Evolutionary conservation across 2,113 vertebrate genomes (phyloP).

Genomic region (Ia io): DNA sequence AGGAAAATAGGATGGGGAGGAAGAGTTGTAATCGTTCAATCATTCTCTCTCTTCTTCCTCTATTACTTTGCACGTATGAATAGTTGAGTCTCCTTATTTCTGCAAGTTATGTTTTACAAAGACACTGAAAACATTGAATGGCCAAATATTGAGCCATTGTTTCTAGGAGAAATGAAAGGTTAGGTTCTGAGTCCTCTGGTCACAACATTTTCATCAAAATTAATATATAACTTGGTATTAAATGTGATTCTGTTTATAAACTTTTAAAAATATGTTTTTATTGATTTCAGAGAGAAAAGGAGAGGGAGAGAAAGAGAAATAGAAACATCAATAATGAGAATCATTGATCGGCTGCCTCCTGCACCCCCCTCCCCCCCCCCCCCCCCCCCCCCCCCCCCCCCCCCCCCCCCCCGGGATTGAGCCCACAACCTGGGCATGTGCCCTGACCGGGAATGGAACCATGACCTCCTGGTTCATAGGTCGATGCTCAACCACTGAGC

Average conservation of each 20-base stretch:
- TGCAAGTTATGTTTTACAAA: not conserved
- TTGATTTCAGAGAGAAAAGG: too few species aligned
- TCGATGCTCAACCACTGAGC: too few species aligned
- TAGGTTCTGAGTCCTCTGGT: not conserved
- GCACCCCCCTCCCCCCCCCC: fast-evolving
- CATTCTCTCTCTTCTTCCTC: not conserved
- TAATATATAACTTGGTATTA: too few species aligned
- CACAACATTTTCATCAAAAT: too few species aligned
- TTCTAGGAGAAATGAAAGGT: not conserved
- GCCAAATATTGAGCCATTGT: not conserved
- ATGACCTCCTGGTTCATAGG: too few species aligned
- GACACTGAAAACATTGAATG: not conserved
- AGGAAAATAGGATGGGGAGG: not conserved
- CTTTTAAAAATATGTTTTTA: too few species aligned
- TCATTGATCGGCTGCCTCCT: too few species aligned
- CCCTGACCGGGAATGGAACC: too few species aligned
- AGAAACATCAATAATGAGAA: too few species aligned
- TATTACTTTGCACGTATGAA: not conserved
- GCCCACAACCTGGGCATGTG: too few species aligned
- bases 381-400: fast-evolving
- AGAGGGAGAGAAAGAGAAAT: too few species aligned
- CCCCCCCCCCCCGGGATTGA: fast-evolving
- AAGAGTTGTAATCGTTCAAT: not conserved
- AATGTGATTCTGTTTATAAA: too few species aligned
- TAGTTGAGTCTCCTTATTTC: not conserved